phyloP scores from a whole-genome alignment of 2,113 vertebrate species.

The Pongo abelii region DNA sequence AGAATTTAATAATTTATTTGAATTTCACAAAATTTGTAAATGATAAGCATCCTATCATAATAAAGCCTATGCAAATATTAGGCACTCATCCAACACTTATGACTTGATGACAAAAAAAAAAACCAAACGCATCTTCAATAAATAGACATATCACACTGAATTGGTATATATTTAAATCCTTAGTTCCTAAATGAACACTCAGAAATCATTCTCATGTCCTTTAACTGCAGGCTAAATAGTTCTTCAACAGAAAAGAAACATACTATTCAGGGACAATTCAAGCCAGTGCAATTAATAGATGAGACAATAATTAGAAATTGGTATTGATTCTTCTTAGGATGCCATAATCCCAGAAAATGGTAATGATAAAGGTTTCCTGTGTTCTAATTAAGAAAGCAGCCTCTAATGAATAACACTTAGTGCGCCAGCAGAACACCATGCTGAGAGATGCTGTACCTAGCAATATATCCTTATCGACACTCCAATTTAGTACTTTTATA shows the following conservation, averaged over 20 bases:
- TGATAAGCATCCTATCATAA: background rate
- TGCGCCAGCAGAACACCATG: background rate
- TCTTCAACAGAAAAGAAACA: slow-evolving; percentile 32
- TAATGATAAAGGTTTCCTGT: background rate
- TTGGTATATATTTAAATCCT: background rate
- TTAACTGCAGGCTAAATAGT: background rate
- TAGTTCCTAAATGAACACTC: background rate
- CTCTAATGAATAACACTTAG: background rate
- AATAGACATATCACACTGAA: background rate
- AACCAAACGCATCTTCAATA: background rate
- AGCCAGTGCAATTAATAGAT: background rate
- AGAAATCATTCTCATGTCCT: background rate
- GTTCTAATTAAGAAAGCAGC: background rate
- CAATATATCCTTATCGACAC: background rate
- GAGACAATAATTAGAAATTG: background rate
- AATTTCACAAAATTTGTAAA: slow-evolving; percentile 1
- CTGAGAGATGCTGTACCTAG: background rate
- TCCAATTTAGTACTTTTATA: background rate
- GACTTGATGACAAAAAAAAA: background rate
- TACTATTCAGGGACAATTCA: background rate
- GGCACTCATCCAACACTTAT: background rate
- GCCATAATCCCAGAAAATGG: background rate
- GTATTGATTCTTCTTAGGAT: background rate
- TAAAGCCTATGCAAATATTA: background rate
- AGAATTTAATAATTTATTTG: background rate